Percentiles rank a stretch among this genome's conserved stretches.
These are phyloP conservation scores for Koerneria pararmatus DNA, from an alignment of 2,888 invertebrate species.

Conservation along the genomic window DNA sequence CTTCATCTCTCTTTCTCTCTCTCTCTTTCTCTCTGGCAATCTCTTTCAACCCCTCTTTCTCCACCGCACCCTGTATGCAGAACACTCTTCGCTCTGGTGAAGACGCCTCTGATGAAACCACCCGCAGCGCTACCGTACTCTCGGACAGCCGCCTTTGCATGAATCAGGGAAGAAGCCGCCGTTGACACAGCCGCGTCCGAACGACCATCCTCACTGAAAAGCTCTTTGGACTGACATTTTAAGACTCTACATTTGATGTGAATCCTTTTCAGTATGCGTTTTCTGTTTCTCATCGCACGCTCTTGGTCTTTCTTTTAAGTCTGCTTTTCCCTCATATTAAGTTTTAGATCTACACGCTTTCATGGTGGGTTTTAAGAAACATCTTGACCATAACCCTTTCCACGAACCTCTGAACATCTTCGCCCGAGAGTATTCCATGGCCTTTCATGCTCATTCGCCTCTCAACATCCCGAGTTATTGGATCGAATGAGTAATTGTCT, in stretches of 20 bases:
- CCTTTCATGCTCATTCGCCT: slow-evolving; percentile 54
- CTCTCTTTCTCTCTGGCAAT: slow-evolving; percentile 22
- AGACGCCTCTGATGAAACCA: slow-evolving; percentile 11
- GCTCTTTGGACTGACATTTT: too few relatives aligned
- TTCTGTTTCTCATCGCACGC: too few relatives aligned
- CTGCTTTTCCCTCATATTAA: too few relatives aligned
- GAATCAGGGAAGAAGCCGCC: slow-evolving; percentile 15
- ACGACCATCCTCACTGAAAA: slow-evolving; percentile 8
- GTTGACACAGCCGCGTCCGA: not conserved
- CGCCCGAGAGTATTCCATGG: slow-evolving; percentile 31
- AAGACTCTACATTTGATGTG: too few relatives aligned
- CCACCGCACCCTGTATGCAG: slow-evolving; percentile 14
- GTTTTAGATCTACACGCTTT: too few relatives aligned
- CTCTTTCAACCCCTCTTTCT: slow-evolving; percentile 19
- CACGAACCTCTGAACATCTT: slow-evolving; percentile 24
- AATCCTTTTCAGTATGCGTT: too few relatives aligned
- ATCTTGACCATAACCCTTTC: too few relatives aligned
- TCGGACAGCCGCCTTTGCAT: slow-evolving; percentile 18
- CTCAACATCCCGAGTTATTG: slow-evolving; percentile 54
- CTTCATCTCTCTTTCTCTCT: not conserved
- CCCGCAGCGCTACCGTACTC: slow-evolving; percentile 13
- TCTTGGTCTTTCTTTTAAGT: too few relatives aligned
- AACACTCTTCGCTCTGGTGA: slow-evolving; percentile 14
- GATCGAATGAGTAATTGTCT: slow-evolving; percentile 44
- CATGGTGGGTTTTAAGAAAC: too few relatives aligned